Evolutionary conservation across 2,888 invertebrate genomes (phyloP), one percentile per base, ranked within the genome.

Genomic region (Callosobruchus maculatus): DNA sequence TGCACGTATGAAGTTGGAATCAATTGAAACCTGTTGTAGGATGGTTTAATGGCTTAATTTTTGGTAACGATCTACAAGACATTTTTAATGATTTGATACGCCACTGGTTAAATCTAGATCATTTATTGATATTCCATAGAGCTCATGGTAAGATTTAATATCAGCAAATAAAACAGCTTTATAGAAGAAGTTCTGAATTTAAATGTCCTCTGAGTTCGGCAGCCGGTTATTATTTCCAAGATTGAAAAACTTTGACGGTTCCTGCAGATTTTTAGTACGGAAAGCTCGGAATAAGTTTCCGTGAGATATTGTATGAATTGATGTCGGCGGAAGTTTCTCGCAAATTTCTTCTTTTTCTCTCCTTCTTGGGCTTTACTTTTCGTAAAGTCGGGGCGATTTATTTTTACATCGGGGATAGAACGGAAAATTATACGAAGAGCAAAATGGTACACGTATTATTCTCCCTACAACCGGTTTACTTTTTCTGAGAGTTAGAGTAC

Each of bases 201-300:
- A 77, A 81, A 81, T 78, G 79, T 77, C 73, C 73, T 76, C 74
- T 70, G 78, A 79, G 76, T 77, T 79, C 75, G 77, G 72, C 77
- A 75, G 49, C 49, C 49, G 76, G 79, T 81, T 82, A 82, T 81
- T 81, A 82, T 82, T 81, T 81, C 79, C 78, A 79, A 79, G 82
- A 82, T 82, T 81, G 82, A 81, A 82, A 82, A 82, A 82, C 81
- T 82, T 82, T 80, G 81, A 81, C 81, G 80, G 81, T 81, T 79
- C 76, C 67, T 74, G 77, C 21, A 20, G 68, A 68, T 68, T 68
- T 68, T 68, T 68, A 68, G 68, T 21, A 68, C 68, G 68, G 21
- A 49, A 49, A 49, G 68, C 68, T 9, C 68, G 5, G 68, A 68
- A 68, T 68, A 68, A 21, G 4, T 68, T 68, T 68, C 68, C 68